Evolutionary conservation across 1,140 invertebrate genomes (phyloP).

Genomic region (Pantala flavescens): DNA sequence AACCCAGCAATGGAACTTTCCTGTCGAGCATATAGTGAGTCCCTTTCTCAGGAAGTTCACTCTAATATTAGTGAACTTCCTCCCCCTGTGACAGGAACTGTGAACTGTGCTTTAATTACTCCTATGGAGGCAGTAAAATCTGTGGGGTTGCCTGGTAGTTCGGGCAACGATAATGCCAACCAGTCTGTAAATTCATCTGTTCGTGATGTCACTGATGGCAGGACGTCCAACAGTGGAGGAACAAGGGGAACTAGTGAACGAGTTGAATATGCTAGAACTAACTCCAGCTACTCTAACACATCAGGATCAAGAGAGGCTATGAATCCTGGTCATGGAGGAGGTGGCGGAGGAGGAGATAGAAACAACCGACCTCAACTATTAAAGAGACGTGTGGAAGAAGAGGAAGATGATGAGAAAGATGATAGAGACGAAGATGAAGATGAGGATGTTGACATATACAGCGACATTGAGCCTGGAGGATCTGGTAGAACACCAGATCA

Average conservation of each 20-base stretch:
- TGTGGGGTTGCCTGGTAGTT: neutral
- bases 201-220: neutral
- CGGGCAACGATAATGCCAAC: neutral
- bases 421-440: constrained; percentile 24
- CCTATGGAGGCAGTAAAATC: neutral
- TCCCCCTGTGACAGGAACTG: neutral
- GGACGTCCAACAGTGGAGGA: neutral
- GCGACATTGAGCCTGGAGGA: constrained; percentile 39
- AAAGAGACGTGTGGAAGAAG: constrained; percentile 13
- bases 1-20: neutral
- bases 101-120: neutral
- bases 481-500: neutral
- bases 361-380: constrained; percentile 72
- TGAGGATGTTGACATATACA: constrained; percentile 39
- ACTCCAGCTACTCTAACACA: neutral
- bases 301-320: neutral
- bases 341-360: neutral
- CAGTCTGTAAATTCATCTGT: neutral
- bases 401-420: constrained; percentile 22
- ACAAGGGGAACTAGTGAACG: neutral
- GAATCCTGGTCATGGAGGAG: neutral
- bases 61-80: neutral
- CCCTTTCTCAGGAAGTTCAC: neutral
- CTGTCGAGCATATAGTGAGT: neutral
- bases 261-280: neutral